phyloP scores from a whole-genome alignment of 2,888 invertebrate genomes.

The Harpagoxenus sublaevis region DNA sequence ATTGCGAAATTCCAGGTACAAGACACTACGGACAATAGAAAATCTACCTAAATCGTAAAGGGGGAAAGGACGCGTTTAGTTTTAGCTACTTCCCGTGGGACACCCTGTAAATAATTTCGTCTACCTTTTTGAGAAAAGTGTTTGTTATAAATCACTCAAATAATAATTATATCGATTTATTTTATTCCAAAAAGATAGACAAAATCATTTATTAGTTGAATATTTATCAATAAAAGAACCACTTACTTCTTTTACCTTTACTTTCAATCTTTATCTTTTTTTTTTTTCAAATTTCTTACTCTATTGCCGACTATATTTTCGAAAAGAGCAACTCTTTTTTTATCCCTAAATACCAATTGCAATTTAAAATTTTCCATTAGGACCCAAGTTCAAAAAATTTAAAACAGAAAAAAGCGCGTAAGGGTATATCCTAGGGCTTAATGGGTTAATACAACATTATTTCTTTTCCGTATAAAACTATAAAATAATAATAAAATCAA shows the following conservation, averaged over 20 bases:
- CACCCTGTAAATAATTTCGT: background rate
- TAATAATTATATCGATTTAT: background rate
- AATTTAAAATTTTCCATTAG: background rate
- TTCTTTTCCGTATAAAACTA: background rate
- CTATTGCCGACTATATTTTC: background rate
- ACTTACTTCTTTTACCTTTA: too few species aligned
- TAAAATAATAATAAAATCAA: background rate
- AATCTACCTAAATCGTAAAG: too few species aligned
- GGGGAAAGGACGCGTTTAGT: too few species aligned
- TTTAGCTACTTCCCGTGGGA: too few species aligned
- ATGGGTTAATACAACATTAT: background rate
- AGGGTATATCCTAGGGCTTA: background rate
- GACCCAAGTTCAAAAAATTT: background rate
- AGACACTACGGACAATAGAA: background rate
- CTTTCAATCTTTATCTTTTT: too few species aligned
- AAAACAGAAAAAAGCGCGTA: background rate
- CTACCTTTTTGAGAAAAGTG: background rate
- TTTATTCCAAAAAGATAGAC: too few species aligned
- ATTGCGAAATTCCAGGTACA: background rate
- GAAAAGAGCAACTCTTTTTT: background rate
- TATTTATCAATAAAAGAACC: too few species aligned
- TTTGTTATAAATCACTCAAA: background rate
- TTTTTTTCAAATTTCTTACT: too few species aligned
- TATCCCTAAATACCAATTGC: background rate
- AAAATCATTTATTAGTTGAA: too few species aligned